Conservation (phyloP, 2,797 vertebrate genomes). For the Schizothorax lantsangensis region DNA sequence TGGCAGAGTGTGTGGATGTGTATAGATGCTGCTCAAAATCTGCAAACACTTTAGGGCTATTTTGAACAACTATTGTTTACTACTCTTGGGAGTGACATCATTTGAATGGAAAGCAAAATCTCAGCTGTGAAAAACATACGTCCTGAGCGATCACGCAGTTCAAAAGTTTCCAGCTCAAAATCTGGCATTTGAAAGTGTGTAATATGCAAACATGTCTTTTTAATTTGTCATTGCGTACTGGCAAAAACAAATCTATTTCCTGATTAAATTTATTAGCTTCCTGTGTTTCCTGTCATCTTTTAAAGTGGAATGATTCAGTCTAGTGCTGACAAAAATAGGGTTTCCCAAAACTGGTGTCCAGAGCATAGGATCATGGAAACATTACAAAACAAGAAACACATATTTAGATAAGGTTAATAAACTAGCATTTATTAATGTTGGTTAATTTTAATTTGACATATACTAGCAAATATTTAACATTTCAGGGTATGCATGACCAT, state of each 20-base stretch:
- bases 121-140: conserved; percentile 26
- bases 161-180: conserved; percentile 28
- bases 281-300: conserved; percentile 46
- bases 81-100: conserved; percentile 47
- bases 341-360: neutral
- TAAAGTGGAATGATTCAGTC: conserved; percentile 38
- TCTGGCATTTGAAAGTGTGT: conserved; percentile 19
- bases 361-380: neutral
- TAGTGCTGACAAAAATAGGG: conserved; percentile 9
- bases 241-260: conserved; percentile 46
- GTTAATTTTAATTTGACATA: neutral
- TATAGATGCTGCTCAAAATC: conserved; percentile 35
- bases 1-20: conserved; percentile 4
- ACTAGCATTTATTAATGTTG: no score
- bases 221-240: conserved; percentile 7
- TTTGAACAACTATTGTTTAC: conserved; percentile 54
- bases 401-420: neutral
- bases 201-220: conserved; percentile 15
- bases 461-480: neutral
- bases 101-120: conserved; percentile 44
- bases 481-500: neutral
- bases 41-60: conserved; percentile 51
- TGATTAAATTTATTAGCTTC: conserved; percentile 39
- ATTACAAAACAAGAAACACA: neutral
- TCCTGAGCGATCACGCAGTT: neutral